A percentile compares a stretch with the other conserved stretches of the same genome.
phyloP scores from a whole-genome alignment of 2,888 invertebrate genomes.

The Eupithecia vulgata region DNA sequence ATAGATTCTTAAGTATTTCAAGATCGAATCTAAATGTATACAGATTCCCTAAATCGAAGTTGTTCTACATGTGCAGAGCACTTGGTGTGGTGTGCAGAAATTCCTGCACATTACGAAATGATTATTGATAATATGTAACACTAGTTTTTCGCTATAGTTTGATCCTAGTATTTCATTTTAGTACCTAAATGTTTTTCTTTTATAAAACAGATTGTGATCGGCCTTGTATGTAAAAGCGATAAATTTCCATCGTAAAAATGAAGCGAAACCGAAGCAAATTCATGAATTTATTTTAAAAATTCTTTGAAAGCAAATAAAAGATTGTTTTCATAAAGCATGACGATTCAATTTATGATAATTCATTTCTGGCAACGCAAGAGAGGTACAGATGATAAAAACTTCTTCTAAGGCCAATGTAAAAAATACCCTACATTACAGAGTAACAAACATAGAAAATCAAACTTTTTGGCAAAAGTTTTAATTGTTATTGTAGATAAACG shows the following conservation, averaged over 20 bases:
- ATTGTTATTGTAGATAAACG: no score
- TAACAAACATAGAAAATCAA: no score
- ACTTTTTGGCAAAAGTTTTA: no score
- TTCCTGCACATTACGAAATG: background rate
- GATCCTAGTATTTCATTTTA: background rate
- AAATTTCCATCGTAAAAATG: background rate
- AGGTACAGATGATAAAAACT: background rate
- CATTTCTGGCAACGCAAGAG: background rate
- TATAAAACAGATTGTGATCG: background rate
- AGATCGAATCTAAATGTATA: background rate
- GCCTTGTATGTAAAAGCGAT: constrained; percentile 6
- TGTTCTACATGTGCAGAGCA: background rate
- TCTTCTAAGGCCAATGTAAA: background rate
- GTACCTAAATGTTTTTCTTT: background rate
- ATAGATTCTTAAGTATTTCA: background rate
- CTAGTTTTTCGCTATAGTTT: background rate
- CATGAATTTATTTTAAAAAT: background rate
- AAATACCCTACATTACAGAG: no score
- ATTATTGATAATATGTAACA: background rate
- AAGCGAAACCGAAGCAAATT: constrained; percentile 3
- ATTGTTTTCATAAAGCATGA: background rate
- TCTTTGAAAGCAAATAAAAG: background rate
- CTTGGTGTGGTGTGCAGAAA: background rate
- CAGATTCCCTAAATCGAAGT: background rate
- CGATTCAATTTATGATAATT: background rate